Percentiles rank a stretch among this genome's conserved stretches.
Conservation (phyloP, 2,113 vertebrate species). For the Protobothrops flavoviridis region DNA sequence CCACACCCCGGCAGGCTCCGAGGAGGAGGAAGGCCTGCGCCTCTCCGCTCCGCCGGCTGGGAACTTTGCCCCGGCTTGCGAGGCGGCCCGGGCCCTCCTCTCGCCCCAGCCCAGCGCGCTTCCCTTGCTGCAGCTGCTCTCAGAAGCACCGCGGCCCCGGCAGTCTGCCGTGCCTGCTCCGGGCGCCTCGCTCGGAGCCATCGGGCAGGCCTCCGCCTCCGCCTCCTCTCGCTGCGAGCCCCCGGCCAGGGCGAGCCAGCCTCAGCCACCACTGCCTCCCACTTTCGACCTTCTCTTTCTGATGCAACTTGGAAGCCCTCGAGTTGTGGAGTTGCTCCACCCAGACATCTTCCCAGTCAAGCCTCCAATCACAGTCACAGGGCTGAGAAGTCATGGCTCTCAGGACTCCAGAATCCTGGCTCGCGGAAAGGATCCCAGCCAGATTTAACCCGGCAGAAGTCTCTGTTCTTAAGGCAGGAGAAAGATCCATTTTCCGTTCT, state of each 20-base stretch:
- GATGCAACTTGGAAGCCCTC: not conserved
- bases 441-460: too few relatives aligned
- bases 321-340: not conserved
- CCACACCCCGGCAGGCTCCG: not conserved
- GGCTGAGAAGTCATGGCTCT: not conserved
- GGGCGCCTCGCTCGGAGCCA: not conserved
- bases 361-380: constrained; percentile 2
- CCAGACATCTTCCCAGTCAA: not conserved
- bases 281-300: not conserved
- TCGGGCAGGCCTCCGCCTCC: not conserved
- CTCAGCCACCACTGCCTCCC: not conserved
- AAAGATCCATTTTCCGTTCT: not conserved
- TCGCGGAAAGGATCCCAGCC: not conserved
- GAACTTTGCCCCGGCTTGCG: not conserved
- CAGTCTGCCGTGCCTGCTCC: not conserved
- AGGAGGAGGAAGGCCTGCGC: not conserved
- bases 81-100: not conserved
- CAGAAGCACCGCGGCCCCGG: not conserved
- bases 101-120: not conserved
- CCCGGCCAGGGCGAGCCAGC: not conserved
- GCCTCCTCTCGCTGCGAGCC: not conserved
- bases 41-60: not conserved
- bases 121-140: not conserved
- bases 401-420: not conserved
- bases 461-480: too few relatives aligned